A percentile compares a stretch with the other conserved stretches of the same genome.
These are phyloP conservation scores for Dendrophyllia cribrosa DNA, from an alignment of 64 coral and sea anemone genomes.

Conservation along the genomic window DNA sequence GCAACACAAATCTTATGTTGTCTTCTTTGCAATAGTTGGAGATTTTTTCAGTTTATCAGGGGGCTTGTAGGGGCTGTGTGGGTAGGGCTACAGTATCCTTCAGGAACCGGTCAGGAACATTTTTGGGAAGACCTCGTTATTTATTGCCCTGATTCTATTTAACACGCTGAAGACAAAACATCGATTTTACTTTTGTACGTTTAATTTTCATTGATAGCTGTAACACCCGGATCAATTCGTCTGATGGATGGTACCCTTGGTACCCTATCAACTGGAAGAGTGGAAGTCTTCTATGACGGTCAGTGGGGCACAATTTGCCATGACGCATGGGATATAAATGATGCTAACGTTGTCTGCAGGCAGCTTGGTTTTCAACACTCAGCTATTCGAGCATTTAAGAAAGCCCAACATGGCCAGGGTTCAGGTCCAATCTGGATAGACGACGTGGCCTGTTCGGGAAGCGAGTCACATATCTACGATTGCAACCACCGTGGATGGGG, in stretches of 20 bases:
- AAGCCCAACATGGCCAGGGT: not conserved
- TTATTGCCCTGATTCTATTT: no score
- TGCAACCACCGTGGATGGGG: constrained; percentile 7
- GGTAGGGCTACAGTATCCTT: no score
- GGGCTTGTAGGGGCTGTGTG: no score
- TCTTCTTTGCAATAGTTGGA: no score
- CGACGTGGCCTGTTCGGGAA: not conserved
- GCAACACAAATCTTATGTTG: no score
- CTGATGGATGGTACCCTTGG: not conserved
- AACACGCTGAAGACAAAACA: not conserved
- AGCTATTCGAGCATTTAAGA: not conserved
- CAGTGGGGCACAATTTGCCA: constrained; percentile 57
- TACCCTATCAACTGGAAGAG: not conserved
- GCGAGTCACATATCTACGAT: not conserved
- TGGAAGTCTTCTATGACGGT: constrained; percentile 18
- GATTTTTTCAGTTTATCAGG: no score
- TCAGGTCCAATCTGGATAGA: constrained; percentile 1
- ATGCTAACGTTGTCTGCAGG: constrained; percentile 33
- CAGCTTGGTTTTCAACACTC: constrained; percentile 31
- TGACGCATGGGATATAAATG: constrained; percentile 41
- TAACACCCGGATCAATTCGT: not conserved
- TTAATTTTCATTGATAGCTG: not conserved
- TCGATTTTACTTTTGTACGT: not conserved
- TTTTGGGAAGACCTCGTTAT: no score
- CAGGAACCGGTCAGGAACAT: no score